phyloP scores from a whole-genome alignment of 2,888 invertebrate genomes.

The Silvanus unidentatus region DNA sequence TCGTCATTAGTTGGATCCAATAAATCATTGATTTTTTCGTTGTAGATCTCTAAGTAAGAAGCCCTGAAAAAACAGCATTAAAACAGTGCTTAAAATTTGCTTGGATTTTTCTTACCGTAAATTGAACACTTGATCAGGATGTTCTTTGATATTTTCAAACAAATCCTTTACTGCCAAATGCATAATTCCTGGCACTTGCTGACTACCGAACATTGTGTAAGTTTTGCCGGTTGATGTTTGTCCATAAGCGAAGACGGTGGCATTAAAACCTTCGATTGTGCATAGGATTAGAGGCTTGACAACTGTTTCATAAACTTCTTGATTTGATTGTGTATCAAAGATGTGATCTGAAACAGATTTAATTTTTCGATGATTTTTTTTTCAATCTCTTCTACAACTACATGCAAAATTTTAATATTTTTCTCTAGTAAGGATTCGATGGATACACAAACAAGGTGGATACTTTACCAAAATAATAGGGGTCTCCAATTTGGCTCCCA shows the following conservation, averaged over 20 bases:
- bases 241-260: constrained; percentile 87
- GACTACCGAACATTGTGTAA: constrained; percentile 73
- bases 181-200: constrained; percentile 67
- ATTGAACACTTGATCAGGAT: constrained; percentile 65
- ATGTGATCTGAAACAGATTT: constrained; percentile 73
- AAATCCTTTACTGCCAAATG: constrained; percentile 64
- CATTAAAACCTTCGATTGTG: constrained; percentile 70
- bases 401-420: no score
- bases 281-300: constrained; percentile 68
- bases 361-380: no score
- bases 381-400: constrained; percentile 8
- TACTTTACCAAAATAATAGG: constrained; percentile 48
- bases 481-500: constrained; percentile 29
- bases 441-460: no score
- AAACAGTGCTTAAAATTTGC: background rate
- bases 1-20: constrained; percentile 56
- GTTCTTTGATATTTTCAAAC: constrained; percentile 59
- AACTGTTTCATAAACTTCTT: constrained; percentile 59
- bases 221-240: constrained; percentile 90
- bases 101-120: constrained; percentile 51
- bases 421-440: no score
- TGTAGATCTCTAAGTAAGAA: constrained; percentile 84
- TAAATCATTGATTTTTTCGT: constrained; percentile 76
- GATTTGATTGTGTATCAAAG: constrained; percentile 57
- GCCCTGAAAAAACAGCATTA: constrained; percentile 52